Base-by-base conservation (phyloP, 2,797 vertebrate genomes). In the Sternotherus odoratus region DNA sequence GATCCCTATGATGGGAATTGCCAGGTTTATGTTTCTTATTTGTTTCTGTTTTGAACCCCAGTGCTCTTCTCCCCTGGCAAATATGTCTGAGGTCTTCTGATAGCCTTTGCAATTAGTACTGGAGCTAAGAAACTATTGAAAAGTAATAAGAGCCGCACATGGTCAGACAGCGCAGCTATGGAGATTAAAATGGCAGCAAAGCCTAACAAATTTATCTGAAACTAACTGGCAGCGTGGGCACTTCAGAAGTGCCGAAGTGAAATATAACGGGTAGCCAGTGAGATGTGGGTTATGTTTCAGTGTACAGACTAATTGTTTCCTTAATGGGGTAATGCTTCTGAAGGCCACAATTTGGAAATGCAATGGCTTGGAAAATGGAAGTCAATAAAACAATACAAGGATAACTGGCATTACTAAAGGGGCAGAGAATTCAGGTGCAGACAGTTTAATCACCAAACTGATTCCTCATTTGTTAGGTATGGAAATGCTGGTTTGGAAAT, bases 301-400 rank as follows among this genome's bases (percentile, higher is more conserved):
- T 81, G 69, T 92, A 39, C 33, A 53, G 90, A 79, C 30, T 56
- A 85, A 90, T 93, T 79, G 16, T 93, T 93, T 95, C 53, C 43
- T 87, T 90, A 91, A 83, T 75, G 57, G 79, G 48, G 84, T 90
- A 95, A 91, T 90, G 80, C 5, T 94, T 90, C 88, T 83, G 50
- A 79, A 89, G 54, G 83, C 36, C 77, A 60, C 74, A 94, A 74
- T 94, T 95, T 96, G 92, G 94, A 92, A 95, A 90, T 74, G 87
- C 93, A 93, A 81, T 79, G 86, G 85, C 83, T 82, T 97, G 95
- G 94, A 95, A 97, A 95, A 96, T 9, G 0, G 86, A 93, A 86
- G 89, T 96, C 94, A 96, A 93, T 91, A 95, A 92, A 96, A 79
- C 83, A 96, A 93, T 91, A 92, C 90, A 93, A 90, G 77, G 83